A percentile compares a stretch with the other conserved stretches of the same genome.
Evolutionary conservation across 2,888 invertebrate genomes (phyloP).

Genomic region (Allygus modestus): DNA sequence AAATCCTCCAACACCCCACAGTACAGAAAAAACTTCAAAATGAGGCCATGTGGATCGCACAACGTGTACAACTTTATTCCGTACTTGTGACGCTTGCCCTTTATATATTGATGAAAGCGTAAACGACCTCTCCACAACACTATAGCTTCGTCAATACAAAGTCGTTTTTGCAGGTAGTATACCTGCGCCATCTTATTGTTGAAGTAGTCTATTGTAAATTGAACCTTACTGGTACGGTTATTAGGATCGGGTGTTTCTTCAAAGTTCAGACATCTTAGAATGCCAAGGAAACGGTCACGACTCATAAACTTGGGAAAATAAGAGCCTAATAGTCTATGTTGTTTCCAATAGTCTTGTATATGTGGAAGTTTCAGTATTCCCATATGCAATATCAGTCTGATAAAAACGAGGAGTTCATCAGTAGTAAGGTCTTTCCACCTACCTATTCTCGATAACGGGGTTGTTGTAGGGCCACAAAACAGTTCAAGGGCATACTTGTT

Average conservation of each 20-base stretch:
- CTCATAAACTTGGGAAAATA: slow-evolving; percentile 40
- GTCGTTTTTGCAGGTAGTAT: not conserved
- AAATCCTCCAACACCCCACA: slow-evolving; percentile 36
- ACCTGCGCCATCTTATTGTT: slow-evolving; percentile 16
- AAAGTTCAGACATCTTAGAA: slow-evolving; percentile 39
- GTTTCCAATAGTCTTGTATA: slow-evolving; percentile 22
- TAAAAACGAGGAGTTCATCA: slow-evolving; percentile 17
- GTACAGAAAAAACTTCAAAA: slow-evolving; percentile 31
- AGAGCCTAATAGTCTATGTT: slow-evolving; percentile 18
- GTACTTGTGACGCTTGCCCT: too few relatives aligned
- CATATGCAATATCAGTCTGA: not conserved
- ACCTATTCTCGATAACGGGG: not conserved
- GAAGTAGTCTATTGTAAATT: slow-evolving; percentile 16
- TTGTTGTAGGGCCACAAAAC: slow-evolving; percentile 31
- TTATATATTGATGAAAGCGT: slow-evolving; percentile 12
- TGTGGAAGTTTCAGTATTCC: slow-evolving; percentile 12
- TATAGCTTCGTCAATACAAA: slow-evolving; percentile 30
- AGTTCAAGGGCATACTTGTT: slow-evolving; percentile 43
- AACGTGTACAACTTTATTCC: too few relatives aligned
- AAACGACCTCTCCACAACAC: slow-evolving; percentile 23
- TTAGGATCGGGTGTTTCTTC: slow-evolving; percentile 7
- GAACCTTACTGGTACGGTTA: slow-evolving; percentile 39
- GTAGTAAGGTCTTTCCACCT: slow-evolving; percentile 40
- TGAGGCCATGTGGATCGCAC: slow-evolving; percentile 35
- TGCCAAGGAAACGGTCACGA: slow-evolving; percentile 14